These are phyloP conservation scores for Menidia beryllina DNA, from an alignment of 2,113 vertebrate genomes.

Conservation along the genomic window DNA sequence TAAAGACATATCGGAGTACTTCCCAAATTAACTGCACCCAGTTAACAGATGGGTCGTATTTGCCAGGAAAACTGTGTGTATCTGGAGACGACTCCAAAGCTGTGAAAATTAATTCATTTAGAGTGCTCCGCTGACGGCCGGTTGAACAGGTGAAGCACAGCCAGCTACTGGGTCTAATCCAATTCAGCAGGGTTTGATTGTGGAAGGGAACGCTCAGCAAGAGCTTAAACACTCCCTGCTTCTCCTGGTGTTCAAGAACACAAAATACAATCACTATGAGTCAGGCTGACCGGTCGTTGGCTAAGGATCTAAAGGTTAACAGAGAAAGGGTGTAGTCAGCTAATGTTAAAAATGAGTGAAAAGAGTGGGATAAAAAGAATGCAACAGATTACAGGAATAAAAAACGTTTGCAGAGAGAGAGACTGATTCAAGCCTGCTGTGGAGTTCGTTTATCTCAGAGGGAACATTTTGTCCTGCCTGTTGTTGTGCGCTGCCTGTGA, in stretches of 20 bases:
- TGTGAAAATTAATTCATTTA: constrained; percentile 66
- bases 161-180: constrained; percentile 52
- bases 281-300: constrained; percentile 27
- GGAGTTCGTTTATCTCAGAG: constrained; percentile 29
- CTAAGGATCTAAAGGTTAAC: constrained; percentile 9
- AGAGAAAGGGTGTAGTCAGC: not conserved
- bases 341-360: constrained; percentile 18
- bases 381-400: constrained; percentile 24
- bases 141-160: constrained; percentile 64
- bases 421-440: constrained; percentile 8
- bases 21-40: not conserved
- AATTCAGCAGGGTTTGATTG: constrained; percentile 40
- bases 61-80: constrained; percentile 51
- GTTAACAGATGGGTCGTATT: constrained; percentile 18
- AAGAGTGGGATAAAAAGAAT: constrained; percentile 21
- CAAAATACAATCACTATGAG: constrained; percentile 10
- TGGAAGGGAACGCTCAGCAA: constrained; percentile 33
- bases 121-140: constrained; percentile 27
- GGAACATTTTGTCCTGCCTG: constrained; percentile 42
- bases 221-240: constrained; percentile 52
- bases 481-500: constrained; percentile 16
- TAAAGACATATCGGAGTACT: not conserved
- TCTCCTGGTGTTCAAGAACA: constrained; percentile 16
- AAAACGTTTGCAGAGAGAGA: constrained; percentile 5
- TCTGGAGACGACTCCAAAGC: constrained; percentile 39